A percentile compares a stretch with the other conserved stretches of the same genome.
Conservation (phyloP, 2,797 vertebrate genomes). For the Chelon auratus region DNA sequence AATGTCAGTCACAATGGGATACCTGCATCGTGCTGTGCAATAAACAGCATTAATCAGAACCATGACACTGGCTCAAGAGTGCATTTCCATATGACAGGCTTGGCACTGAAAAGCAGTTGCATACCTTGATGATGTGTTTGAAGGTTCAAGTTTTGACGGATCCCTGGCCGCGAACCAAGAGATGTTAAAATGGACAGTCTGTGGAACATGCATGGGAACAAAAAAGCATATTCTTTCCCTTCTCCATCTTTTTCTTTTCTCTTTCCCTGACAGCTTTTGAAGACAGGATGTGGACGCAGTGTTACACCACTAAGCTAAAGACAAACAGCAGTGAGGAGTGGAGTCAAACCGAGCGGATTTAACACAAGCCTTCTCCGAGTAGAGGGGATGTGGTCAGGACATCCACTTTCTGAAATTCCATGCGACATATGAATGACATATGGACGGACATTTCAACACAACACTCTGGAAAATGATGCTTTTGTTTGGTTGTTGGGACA, state of each 20-base stretch:
- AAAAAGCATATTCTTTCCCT: conserved; percentile 8
- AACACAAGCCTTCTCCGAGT: conserved; percentile 30
- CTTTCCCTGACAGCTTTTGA: conserved; percentile 22
- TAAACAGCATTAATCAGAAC: conserved; percentile 55
- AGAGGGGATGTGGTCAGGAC: conserved; percentile 55
- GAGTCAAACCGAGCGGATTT: conserved; percentile 45
- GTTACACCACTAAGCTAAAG: conserved; percentile 50
- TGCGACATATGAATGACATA: conserved; percentile 27
- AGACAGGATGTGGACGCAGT: conserved; percentile 63
- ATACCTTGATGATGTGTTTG: conserved; percentile 42
- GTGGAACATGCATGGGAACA: conserved; percentile 4
- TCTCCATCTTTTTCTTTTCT: background rate
- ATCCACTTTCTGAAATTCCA: conserved; percentile 22
- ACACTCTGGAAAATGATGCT: conserved; percentile 15
- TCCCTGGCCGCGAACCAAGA: conserved; percentile 30
- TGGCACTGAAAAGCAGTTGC: conserved; percentile 27
- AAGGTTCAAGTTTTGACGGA: conserved; percentile 38
- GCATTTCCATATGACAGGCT: conserved; percentile 55
- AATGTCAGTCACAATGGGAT: conserved; percentile 51
- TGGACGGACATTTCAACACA: conserved; percentile 10
- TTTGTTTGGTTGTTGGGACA: conserved; percentile 28
- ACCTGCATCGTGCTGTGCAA: conserved; percentile 47
- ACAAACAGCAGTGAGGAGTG: conserved; percentile 51
- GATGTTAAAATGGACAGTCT: conserved; percentile 31
- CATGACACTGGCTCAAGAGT: conserved; percentile 12